These are phyloP conservation scores for Anarhynchus alexandrinus DNA, from an alignment of 2,113 vertebrate genomes.

Conservation along the genomic window DNA sequence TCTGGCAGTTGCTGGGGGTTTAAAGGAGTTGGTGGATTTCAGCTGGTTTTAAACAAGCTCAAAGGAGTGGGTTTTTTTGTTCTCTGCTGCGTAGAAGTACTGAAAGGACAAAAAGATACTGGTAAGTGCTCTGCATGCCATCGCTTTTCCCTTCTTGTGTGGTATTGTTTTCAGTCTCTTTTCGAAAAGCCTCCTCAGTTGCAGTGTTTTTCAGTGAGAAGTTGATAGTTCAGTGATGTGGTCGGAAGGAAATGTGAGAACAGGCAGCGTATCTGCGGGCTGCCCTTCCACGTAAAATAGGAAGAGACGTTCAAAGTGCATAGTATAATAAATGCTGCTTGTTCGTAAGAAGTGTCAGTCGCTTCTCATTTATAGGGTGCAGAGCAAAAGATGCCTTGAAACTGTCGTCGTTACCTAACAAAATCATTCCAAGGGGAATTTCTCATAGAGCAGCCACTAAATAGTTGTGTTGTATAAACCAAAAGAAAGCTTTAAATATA, in stretches of 20 bases:
- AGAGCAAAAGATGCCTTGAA: not conserved
- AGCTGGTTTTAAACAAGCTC: not conserved
- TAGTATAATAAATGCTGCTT: not conserved
- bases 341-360: not conserved
- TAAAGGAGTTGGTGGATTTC: conserved; percentile 58
- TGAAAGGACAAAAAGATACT: not conserved
- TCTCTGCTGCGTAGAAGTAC: not conserved
- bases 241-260: not conserved
- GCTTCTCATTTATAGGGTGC: not conserved
- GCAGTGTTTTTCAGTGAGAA: not conserved
- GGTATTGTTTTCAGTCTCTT: not conserved
- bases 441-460: not conserved
- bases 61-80: not conserved
- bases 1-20: conserved; percentile 27
- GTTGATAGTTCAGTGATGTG: not conserved
- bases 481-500: not conserved
- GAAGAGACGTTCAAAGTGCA: not conserved
- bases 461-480: not conserved
- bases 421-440: not conserved
- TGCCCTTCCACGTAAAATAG: not conserved
- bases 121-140: conserved; percentile 33
- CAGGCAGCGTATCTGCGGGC: not conserved
- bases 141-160: not conserved
- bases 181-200: not conserved
- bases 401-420: not conserved